Conservation (phyloP, 92 coral and sea anemone species). For the Zoanthus sansibaricus region DNA sequence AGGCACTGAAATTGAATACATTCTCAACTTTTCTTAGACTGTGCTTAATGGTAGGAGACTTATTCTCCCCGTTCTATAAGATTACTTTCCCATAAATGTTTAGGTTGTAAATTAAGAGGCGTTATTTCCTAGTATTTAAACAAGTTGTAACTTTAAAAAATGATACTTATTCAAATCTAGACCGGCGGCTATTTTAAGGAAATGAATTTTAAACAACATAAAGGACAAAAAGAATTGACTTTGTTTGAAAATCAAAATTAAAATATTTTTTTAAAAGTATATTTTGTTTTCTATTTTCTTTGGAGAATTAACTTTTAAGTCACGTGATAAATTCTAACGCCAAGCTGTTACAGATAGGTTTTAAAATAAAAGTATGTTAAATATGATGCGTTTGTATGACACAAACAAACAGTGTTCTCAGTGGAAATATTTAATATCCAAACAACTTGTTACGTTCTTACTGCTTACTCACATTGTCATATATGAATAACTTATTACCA, state of each 20-base stretch:
- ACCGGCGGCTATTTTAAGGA: constrained; percentile 7
- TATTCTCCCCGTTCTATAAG: too few relatives aligned
- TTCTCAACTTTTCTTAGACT: not conserved
- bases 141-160: not conserved
- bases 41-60: too few relatives aligned
- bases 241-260: constrained; percentile 21
- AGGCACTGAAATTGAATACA: not conserved
- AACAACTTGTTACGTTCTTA: constrained; percentile 1
- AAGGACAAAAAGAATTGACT: not conserved
- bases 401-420: not conserved
- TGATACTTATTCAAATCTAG: constrained; percentile 1
- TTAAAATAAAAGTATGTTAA: not conserved
- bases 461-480: not conserved
- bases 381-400: not conserved
- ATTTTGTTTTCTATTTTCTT: not conserved
- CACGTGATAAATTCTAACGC: not conserved
- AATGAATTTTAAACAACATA: not conserved
- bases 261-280: not conserved
- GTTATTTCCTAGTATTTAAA: too few relatives aligned
- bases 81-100: too few relatives aligned
- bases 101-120: too few relatives aligned
- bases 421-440: not conserved
- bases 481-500: not conserved
- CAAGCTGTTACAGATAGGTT: too few relatives aligned
- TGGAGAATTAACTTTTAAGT: not conserved